Base-by-base conservation (phyloP, 2,888 invertebrate genomes). In the Macrophya annulata region DNA sequence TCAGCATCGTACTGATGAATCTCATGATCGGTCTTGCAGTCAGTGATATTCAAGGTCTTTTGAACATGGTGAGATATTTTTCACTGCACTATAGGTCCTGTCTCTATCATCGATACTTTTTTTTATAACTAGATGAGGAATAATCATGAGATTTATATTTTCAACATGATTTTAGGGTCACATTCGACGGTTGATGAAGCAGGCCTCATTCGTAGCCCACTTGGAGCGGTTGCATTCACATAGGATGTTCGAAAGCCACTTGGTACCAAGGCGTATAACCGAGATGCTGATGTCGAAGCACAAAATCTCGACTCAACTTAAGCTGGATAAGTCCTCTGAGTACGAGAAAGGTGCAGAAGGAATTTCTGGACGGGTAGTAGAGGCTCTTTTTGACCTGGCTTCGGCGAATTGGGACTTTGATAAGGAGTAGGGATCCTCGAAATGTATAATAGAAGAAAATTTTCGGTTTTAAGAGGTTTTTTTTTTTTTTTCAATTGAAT, bases 1-100 rank as follows among this genome's bases (percentile, higher is more conserved):
- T 94, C 81, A 94, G 95, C 86, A 94, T 95, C 86, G 94, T 95
- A 51, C 90, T 95, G 65, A 95, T 95, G 94, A 95, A 95, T 90
- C 92, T 95, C 62, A 94, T 95, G 92, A 94, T 94, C 88, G 95
- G 95, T 85, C 90, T 95, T 85, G 95, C 95, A 48, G 95, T 95
- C 74, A 95, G 94, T 88, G 95, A 95, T 88, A 94, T 94, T 86
- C 94, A 93, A 89, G 93, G 87, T 48, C 89, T 94, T 79, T 88
- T 89, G 86, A 90, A 87, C 43, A 88, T 89, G 88, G 89, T 90
- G 86, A 10, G 55, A 55, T 55, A n/a, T 55, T 55, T n/a, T 17
- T 17, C 37, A 17, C 37, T 68, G 31, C 17, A 3, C 4, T 62
- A 12, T 62, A 10, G 48, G 12, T 48, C 48, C 48, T 10, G 12